Evolutionary conservation across 2,888 invertebrate genomes (phyloP).

Genomic region (Gnatocerus cornutus): DNA sequence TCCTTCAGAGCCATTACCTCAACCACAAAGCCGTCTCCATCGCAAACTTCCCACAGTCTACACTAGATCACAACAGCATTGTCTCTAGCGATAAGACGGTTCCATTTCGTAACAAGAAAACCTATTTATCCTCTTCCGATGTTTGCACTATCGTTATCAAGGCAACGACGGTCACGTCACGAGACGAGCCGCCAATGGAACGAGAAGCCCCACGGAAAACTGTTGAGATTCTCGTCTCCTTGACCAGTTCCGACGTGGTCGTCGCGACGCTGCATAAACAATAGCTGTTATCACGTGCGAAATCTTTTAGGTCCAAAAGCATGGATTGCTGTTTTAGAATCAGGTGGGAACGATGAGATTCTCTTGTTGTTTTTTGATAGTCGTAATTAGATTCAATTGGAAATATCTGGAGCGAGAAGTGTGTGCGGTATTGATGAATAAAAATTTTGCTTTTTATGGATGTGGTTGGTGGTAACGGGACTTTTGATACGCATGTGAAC

Average conservation of each 20-base stretch:
- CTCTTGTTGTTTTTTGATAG: constrained; percentile 1
- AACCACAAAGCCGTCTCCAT: constrained; percentile 1
- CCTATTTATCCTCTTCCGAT: constrained; percentile 24
- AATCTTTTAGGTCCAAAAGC: background rate
- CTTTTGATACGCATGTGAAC: constrained; percentile 25
- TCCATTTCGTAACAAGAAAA: constrained; percentile 19
- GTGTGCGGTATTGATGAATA: constrained; percentile 27
- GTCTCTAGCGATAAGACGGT: constrained; percentile 10
- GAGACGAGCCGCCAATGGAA: constrained; percentile 31
- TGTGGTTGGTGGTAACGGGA: constrained; percentile 19
- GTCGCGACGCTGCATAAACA: constrained; percentile 33
- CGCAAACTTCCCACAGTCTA: constrained; percentile 11
- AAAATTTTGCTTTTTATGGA: constrained; percentile 23
- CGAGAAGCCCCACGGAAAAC: constrained; percentile 18
- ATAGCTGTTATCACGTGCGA: background rate
- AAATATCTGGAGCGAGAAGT: constrained; percentile 37
- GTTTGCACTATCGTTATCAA: constrained; percentile 28
- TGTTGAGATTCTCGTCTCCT: constrained; percentile 9
- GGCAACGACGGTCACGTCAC: constrained; percentile 22
- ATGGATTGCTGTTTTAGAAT: constrained; percentile 24
- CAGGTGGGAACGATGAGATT: constrained; percentile 26
- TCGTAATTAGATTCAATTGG: constrained; percentile 33
- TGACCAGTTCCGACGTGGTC: constrained; percentile 29
- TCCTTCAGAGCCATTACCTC: constrained; percentile 3
- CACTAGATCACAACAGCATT: constrained; percentile 7